Conservation (phyloP, 2,113 vertebrate species). For the Erinaceus europaeus region DNA sequence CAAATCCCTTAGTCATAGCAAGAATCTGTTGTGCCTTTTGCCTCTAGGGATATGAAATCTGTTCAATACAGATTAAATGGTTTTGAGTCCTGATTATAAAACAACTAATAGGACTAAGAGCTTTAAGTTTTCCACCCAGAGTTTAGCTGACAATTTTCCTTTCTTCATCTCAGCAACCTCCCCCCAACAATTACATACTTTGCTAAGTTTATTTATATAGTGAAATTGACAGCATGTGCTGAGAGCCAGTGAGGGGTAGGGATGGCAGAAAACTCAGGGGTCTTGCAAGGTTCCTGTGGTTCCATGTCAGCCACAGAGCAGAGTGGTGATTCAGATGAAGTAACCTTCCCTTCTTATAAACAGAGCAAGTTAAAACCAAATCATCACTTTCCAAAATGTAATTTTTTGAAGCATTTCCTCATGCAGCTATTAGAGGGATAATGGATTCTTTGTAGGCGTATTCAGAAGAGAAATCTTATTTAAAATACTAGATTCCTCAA, state of each 20-base stretch:
- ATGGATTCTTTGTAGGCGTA: not conserved
- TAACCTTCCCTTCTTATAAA: not conserved
- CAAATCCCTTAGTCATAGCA: not conserved
- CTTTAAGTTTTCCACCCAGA: constrained; percentile 52
- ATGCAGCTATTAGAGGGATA: not conserved
- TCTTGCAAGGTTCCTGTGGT: constrained; percentile 39
- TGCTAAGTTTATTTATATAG: constrained; percentile 61
- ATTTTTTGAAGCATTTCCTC: not conserved
- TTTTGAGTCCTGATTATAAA: not conserved
- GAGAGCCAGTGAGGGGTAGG: constrained; percentile 23
- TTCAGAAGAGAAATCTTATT: not conserved
- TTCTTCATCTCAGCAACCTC: constrained; percentile 50
- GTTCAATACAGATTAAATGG: not conserved
- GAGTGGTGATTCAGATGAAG: not conserved
- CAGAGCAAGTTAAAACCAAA: not conserved
- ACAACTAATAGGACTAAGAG: not conserved
- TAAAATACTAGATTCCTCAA: no score
- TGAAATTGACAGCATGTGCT: constrained; percentile 59
- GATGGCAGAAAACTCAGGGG: constrained; percentile 55
- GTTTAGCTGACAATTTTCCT: constrained; percentile 58
- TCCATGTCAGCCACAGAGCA: constrained; percentile 51
- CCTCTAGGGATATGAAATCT: not conserved
- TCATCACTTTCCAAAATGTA: constrained; percentile 8
- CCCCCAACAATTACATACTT: constrained; percentile 54
- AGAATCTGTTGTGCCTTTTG: not conserved